A percentile compares a stretch with the other conserved stretches of the same genome.
phyloP scores from a whole-genome alignment of 2,888 invertebrate species.

The Volucella inanis region DNA sequence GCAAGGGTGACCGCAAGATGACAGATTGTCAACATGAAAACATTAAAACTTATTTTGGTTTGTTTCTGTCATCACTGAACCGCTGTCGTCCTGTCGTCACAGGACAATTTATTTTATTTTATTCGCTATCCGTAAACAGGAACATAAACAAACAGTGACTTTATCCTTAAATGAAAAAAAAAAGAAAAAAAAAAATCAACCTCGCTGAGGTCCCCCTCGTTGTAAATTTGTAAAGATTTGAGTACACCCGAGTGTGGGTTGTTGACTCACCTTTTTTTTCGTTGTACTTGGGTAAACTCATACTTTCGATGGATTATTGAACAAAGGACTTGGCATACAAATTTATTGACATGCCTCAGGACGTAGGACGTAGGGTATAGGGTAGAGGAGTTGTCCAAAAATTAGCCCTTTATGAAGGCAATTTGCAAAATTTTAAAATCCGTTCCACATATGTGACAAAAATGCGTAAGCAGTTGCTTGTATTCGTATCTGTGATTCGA shows the following conservation, averaged over 20 bases:
- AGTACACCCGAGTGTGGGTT: constrained; percentile 4
- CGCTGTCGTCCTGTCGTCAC: constrained; percentile 16
- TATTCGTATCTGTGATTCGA: too few species aligned
- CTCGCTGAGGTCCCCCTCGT: background rate
- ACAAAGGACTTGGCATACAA: constrained; percentile 6
- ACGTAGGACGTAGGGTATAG: background rate
- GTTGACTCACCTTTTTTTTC: constrained; percentile 18
- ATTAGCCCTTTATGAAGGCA: constrained; percentile 48
- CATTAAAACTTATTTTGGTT: constrained; percentile 61
- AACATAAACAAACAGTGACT: constrained; percentile 30
- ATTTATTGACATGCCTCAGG: constrained; percentile 6
- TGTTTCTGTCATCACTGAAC: constrained; percentile 60
- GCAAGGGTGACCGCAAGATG: constrained; percentile 43
- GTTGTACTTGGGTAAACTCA: background rate
- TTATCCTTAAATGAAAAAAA: background rate
- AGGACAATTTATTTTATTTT: constrained; percentile 60
- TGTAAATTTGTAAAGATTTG: background rate
- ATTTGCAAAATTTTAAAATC: constrained; percentile 72
- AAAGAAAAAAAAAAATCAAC: background rate
- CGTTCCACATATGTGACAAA: constrained; percentile 61
- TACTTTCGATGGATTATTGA: background rate
- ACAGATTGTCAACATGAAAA: constrained; percentile 73
- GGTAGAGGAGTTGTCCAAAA: constrained; percentile 18
- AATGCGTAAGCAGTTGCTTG: constrained; percentile 42
- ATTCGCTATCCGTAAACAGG: constrained; percentile 32